phyloP scores from a whole-genome alignment of 2,113 vertebrate species.

The Sula dactylatra region DNA sequence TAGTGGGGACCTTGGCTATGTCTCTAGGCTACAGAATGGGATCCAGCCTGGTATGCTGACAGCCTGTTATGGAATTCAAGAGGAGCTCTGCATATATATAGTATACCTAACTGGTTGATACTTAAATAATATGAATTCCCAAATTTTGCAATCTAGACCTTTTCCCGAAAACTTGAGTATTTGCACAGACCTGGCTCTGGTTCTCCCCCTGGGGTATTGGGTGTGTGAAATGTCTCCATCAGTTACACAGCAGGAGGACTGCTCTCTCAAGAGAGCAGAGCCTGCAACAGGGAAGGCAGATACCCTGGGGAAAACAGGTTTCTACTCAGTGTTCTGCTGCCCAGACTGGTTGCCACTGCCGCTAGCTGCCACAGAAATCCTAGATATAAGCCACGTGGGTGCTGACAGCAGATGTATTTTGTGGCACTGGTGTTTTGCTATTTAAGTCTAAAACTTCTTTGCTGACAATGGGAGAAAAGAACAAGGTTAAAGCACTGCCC shows the following conservation, averaged over 20 bases:
- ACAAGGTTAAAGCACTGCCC: neutral
- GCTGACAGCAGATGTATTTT: neutral
- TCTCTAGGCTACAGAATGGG: neutral
- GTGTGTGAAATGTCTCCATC: neutral
- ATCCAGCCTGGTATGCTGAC: neutral
- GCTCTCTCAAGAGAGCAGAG: neutral
- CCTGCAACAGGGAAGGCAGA: neutral
- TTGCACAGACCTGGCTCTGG: neutral
- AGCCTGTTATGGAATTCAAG: neutral
- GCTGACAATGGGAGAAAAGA: neutral
- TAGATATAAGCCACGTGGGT: neutral
- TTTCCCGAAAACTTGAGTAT: neutral
- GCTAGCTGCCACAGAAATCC: neutral
- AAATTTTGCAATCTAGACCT: neutral
- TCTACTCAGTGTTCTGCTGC: neutral
- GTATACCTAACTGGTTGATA: neutral
- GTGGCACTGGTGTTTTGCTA: neutral
- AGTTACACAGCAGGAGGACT: neutral
- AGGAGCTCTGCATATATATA: neutral
- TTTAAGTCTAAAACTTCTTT: neutral
- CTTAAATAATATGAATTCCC: neutral
- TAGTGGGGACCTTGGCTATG: neutral
- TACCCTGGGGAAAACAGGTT: neutral
- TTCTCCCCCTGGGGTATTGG: neutral
- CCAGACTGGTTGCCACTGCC: neutral